Conservation (phyloP, 1,140 invertebrate genomes). For the Drosophila miranda region DNA sequence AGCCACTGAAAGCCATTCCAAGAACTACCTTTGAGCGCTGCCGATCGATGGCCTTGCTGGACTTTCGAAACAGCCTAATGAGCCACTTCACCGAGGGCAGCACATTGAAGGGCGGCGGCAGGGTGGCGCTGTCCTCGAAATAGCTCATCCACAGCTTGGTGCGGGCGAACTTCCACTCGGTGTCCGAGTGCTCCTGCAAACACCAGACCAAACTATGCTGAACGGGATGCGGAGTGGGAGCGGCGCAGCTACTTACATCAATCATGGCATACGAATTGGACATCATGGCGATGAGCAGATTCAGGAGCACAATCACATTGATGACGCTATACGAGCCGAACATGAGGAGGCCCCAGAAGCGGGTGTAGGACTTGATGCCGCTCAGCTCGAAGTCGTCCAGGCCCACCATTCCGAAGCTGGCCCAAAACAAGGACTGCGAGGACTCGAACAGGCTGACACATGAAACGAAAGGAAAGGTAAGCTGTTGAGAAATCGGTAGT, state of each 20-base stretch:
- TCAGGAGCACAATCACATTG: constrained; percentile 92
- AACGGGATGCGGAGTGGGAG: too few species aligned
- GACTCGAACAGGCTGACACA: constrained; percentile 91
- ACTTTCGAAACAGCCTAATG: constrained; percentile 81
- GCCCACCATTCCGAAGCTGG: constrained; percentile 92
- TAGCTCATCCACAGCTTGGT: constrained; percentile 95
- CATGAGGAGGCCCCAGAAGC: constrained; percentile 92
- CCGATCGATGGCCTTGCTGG: constrained; percentile 76
- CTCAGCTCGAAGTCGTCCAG: constrained; percentile 90
- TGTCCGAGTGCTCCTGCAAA: constrained; percentile 90
- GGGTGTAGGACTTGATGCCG: constrained; percentile 90
- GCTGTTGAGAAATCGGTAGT: neutral
- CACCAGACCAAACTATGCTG: constrained; percentile 1
- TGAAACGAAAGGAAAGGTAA: neutral
- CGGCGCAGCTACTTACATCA: constrained; percentile 81
- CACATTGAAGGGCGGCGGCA: constrained; percentile 94
- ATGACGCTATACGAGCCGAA: constrained; percentile 92
- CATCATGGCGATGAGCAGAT: constrained; percentile 96
- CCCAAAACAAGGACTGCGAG: constrained; percentile 95
- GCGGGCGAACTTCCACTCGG: constrained; percentile 95
- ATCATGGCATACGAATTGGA: constrained; percentile 94
- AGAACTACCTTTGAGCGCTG: constrained; percentile 80
- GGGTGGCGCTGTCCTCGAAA: constrained; percentile 92
- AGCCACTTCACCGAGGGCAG: constrained; percentile 88
- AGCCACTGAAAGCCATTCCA: neutral